Base-by-base conservation (phyloP, 1,140 invertebrate genomes). In the Nasonia giraulti region DNA sequence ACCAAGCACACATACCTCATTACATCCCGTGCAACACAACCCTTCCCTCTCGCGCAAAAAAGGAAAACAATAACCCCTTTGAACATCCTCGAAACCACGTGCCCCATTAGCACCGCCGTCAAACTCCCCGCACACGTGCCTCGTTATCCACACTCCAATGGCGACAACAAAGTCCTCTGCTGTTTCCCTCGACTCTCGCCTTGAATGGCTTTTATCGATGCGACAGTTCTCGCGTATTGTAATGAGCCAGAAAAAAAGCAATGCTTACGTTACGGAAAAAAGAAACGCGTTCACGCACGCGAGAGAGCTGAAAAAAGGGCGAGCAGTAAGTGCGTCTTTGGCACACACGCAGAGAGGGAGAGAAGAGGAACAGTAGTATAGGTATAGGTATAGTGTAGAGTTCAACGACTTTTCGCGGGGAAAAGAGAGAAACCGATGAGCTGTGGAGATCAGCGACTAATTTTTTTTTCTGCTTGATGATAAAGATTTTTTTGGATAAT, bases 321-420 rank as follows among this genome's bases (percentile, higher is more conserved):
- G 47, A 14, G 47, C 2, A 12, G 6, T 62, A 62, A 62, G 14
- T 62, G 55, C 20, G 55, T 17, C 17, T 62, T n/a, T 8, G 55
- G 6, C 55, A 8, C 31, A 8, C 31, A 44, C 33, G 10, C 27
- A 27, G 27, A 27, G 27, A 1, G 27, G 2, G 33, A 69, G 62
- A 80, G 14, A 76, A 14, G 66, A 37, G 68, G 8, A 55, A 11
- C 4, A 62, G 20, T 5, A 20, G 40, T 44, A n/a, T 44, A n/a
- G 20, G 17, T 17, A 62, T n/a, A n/a, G 4, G 17, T 27, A 37
- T 37, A 37, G 33, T 37, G 33, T 37, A 0, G 80, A 40, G 80
- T 82, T 82, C 80, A 82, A 82, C 71, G 80, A 74, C 80, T 82
- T 44, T 73, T 14, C 68, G 69, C 44, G 14, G n/a, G 40, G 71